Evolutionary conservation across 2,113 vertebrate species (phyloP).

Genomic region (Chaetorhynchus papuensis): DNA sequence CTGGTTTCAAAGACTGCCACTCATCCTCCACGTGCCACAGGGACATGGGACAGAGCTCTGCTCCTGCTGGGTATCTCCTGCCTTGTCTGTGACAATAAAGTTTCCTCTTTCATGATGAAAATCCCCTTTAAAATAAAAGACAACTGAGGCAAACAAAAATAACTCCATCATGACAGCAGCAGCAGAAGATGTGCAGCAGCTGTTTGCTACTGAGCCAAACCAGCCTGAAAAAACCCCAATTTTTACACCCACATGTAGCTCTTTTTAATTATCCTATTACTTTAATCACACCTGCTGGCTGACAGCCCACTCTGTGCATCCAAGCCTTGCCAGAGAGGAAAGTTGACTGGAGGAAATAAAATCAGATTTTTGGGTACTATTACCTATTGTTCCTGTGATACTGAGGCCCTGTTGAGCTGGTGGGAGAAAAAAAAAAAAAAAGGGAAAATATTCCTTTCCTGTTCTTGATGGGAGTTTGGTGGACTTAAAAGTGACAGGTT

Average conservation of each 20-base stretch:
- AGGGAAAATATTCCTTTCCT: not conserved
- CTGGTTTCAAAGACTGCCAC: not conserved
- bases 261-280: conserved; percentile 35
- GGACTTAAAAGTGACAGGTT: not conserved
- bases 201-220: not conserved
- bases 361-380: not conserved
- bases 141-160: not conserved
- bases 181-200: not conserved
- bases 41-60: not conserved
- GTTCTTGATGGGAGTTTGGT: not conserved
- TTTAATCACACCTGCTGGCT: conserved; percentile 51
- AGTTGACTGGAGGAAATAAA: not conserved
- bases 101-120: not conserved
- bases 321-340: not conserved
- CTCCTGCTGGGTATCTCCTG: not conserved
- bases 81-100: not conserved
- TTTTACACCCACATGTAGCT: conserved; percentile 3
- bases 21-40: not conserved
- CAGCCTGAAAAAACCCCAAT: not conserved
- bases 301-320: not conserved
- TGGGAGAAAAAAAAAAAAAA: not conserved
- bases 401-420: not conserved
- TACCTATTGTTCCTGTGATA: not conserved
- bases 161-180: not conserved
- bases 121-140: not conserved